Base-by-base conservation (phyloP, 2,113 vertebrate genomes). In the Psilopsiagon aurifrons region DNA sequence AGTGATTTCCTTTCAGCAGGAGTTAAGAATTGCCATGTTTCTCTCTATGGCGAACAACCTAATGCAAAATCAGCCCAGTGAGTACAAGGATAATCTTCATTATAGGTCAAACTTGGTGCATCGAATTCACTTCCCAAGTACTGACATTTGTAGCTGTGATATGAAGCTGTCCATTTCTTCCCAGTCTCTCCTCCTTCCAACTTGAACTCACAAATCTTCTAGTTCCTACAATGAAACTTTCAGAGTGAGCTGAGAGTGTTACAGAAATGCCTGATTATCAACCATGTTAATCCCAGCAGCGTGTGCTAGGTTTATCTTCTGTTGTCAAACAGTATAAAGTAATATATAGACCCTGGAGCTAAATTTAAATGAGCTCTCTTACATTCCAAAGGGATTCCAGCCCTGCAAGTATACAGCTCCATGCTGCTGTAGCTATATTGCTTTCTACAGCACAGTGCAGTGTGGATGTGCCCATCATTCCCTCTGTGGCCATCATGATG, bases 351-450 rank as follows among this genome's bases (percentile, higher is more conserved):
- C 64, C 66, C 51, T 51, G 39, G 62, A 95, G 77, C 25, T 84
- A 94, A 81, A 92, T 78, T 84, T 86, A 84, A 95, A 92, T 84
- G 31, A 78, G 39, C 29, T 86, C 33, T 75, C 86, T 74, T 43
- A 43, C 10, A 19, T 75, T 89, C 91, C 86, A 83, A 55, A 86
- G 73, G 64, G 86, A 94, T 88, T 86, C 75, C 86, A 90, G 41
- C 49, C 68, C 63, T 83, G 1, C 25, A 79, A 95, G 75, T 47
- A 31, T 20, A 85, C 17, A 77, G n/a, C 33, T 71, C 46, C 60
- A 54, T 29, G 41, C 27, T 75, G 73, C 59, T 81, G 55, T 29
- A 74, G 51, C 88, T 81, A 28, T 78, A 88, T 35, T 83, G 73
- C 64, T 82, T 83, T 59, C 91, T 71, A 28, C 28, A 83, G 41